Percentiles rank a stretch among this genome's conserved stretches.
These are phyloP conservation scores for Hippocampus barbouri DNA, from an alignment of 2,113 vertebrate genomes.

Conservation along the genomic window DNA sequence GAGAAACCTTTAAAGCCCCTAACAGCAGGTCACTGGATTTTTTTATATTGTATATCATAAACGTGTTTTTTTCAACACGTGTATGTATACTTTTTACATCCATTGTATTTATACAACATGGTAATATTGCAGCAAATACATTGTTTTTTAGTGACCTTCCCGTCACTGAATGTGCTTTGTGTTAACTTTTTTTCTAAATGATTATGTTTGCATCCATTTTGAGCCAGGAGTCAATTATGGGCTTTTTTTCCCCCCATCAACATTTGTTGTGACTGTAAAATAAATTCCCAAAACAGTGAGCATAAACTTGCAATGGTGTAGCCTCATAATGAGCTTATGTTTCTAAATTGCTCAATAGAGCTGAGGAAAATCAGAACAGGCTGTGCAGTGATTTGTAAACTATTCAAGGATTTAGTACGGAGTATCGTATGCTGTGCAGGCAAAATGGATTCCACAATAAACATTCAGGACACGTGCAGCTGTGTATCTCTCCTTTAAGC, in stretches of 20 bases:
- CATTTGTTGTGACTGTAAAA: not conserved
- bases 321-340: not conserved
- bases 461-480: slow-evolving; percentile 32
- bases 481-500: slow-evolving; percentile 17
- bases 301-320: not conserved
- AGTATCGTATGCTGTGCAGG: not conserved
- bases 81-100: too few relatives aligned
- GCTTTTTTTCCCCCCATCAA: not conserved
- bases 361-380: not conserved
- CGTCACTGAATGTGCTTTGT: not conserved
- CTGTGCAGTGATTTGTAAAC: not conserved
- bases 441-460: slow-evolving; percentile 6
- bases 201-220: not conserved
- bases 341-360: not conserved
- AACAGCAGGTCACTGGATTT: too few relatives aligned
- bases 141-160: not conserved
- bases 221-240: not conserved
- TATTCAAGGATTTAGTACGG: slow-evolving; percentile 2
- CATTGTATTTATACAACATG: too few relatives aligned
- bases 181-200: not conserved
- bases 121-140: not conserved
- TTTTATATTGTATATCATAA: too few relatives aligned
- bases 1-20: too few relatives aligned
- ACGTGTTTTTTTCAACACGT: too few relatives aligned
- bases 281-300: not conserved